These are phyloP conservation scores for Lasioglossum figueresi DNA, from an alignment of 2,888 invertebrate genomes.

Conservation along the genomic window DNA sequence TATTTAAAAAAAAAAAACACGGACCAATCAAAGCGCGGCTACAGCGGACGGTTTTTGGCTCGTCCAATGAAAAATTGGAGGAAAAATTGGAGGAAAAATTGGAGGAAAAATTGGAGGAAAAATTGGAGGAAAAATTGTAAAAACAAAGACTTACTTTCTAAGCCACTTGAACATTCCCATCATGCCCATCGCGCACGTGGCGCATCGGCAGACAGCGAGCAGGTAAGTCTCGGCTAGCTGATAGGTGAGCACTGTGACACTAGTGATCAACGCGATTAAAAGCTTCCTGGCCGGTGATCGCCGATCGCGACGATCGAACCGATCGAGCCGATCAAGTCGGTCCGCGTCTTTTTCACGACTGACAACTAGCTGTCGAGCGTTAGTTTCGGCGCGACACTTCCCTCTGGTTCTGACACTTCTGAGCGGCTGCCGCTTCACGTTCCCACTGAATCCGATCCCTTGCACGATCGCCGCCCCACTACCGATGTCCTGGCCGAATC, in stretches of 20 bases:
- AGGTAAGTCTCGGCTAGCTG: conserved; percentile 39
- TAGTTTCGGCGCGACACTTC: conserved; percentile 43
- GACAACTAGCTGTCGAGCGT: conserved; percentile 31
- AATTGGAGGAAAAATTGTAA: not conserved
- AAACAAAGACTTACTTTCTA: conserved; percentile 76
- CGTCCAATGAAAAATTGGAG: too few relatives aligned
- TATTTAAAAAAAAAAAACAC: too few relatives aligned
- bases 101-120: too few relatives aligned
- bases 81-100: not conserved
- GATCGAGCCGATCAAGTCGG: conserved; percentile 11
- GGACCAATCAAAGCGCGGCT: too few relatives aligned
- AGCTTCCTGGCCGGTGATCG: conserved; percentile 24
- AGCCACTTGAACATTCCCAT: conserved; percentile 79
- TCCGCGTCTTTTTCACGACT: conserved; percentile 51
- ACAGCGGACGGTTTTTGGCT: too few relatives aligned
- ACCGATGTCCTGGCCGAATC: conserved; percentile 12
- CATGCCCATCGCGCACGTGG: conserved; percentile 75
- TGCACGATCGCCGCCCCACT: conserved; percentile 41
- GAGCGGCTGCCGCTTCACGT: conserved; percentile 22
- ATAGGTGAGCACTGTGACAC: conserved; percentile 35
- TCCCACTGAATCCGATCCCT: conserved; percentile 18
- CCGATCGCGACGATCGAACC: not conserved
- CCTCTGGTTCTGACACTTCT: conserved; percentile 57
- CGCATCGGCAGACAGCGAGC: conserved; percentile 47
- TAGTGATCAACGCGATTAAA: conserved; percentile 23